These are phyloP conservation scores for Euura saliciscinereae DNA, from an alignment of 1,140 invertebrate genomes.

Conservation along the genomic window DNA sequence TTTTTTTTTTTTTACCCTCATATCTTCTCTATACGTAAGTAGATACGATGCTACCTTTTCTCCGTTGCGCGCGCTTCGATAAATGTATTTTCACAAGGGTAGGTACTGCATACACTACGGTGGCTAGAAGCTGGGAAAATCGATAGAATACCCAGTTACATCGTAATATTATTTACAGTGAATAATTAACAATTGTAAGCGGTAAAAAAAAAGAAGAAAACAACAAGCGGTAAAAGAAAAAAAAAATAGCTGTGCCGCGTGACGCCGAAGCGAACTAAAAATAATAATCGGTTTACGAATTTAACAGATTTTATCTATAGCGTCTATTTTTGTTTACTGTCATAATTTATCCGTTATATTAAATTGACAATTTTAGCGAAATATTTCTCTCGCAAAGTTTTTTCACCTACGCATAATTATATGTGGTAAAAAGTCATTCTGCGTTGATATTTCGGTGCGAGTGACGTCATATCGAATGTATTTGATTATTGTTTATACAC, in stretches of 20 bases:
- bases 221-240: too few species aligned
- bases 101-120: not conserved
- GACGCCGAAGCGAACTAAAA: too few species aligned
- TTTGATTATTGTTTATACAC: slow-evolving; percentile 1
- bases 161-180: not conserved
- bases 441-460: not conserved
- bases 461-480: slow-evolving; percentile 4
- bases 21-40: not conserved
- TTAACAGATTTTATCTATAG: too few species aligned
- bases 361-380: too few species aligned
- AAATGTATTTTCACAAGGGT: slow-evolving; percentile 9
- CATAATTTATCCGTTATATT: too few species aligned
- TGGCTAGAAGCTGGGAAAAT: not conserved
- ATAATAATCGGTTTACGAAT: too few species aligned
- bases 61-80: not conserved
- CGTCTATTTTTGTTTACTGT: too few species aligned
- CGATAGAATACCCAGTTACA: slow-evolving; percentile 1
- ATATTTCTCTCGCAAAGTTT: too few species aligned
- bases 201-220: too few species aligned
- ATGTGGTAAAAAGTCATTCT: not conserved
- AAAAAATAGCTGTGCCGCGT: too few species aligned
- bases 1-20: too few species aligned
- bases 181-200: too few species aligned
- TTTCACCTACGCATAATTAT: not conserved
- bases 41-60: not conserved